Conservation (phyloP, 2,113 vertebrate genomes). For the Saimiri boliviensis region DNA sequence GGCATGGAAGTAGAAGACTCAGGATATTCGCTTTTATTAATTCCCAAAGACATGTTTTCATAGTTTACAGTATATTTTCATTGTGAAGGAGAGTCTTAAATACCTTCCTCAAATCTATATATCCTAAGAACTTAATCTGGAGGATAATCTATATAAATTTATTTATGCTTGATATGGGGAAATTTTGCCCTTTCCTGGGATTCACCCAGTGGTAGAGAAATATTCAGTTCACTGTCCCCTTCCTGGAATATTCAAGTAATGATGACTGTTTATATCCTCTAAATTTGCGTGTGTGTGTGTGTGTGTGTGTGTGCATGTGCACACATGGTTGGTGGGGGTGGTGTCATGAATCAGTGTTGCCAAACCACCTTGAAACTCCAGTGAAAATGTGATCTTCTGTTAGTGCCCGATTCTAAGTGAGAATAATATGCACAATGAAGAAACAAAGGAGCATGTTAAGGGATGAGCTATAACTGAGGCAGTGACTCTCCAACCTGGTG, state of each 20-base stretch:
- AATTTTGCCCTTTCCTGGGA: background rate
- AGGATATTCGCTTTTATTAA: conserved; percentile 48
- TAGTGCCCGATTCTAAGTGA: background rate
- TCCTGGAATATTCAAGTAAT: conserved; percentile 20
- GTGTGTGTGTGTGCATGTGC: background rate
- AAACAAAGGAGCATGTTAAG: background rate
- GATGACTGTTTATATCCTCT: background rate
- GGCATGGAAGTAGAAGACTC: conserved; percentile 20
- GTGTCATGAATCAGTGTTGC: background rate
- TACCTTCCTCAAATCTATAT: conserved; percentile 34
- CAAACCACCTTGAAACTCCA: background rate
- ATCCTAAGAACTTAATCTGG: conserved; percentile 34
- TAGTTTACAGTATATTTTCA: conserved; percentile 53
- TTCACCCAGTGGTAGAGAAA: background rate
- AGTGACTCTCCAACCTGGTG: background rate
- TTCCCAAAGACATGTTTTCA: conserved; percentile 38
- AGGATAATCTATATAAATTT: conserved; percentile 25
- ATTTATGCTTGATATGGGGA: background rate
- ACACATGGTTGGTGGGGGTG: background rate
- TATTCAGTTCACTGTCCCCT: background rate
- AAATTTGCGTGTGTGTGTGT: background rate
- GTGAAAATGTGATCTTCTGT: background rate
- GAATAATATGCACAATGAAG: background rate
- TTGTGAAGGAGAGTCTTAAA: conserved; percentile 53
- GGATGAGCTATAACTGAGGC: background rate